Percentiles rank a stretch among this genome's conserved stretches.
These are phyloP conservation scores for Pyrrhia umbra DNA, from an alignment of 2,888 invertebrate species.

Conservation along the genomic window DNA sequence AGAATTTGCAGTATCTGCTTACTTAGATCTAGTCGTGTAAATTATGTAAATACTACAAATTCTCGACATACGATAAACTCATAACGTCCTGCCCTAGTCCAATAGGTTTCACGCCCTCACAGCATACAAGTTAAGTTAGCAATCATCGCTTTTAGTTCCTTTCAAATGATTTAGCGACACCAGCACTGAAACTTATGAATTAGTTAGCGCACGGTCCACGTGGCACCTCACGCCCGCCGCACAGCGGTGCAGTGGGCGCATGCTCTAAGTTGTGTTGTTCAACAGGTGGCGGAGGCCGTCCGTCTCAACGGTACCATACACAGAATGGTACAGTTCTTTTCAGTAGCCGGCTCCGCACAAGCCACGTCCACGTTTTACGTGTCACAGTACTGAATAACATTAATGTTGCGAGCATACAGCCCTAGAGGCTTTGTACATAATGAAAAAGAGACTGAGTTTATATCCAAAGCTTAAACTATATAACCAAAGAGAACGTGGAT, in stretches of 20 bases:
- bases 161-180: slow-evolving; percentile 75
- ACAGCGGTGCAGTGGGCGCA: slow-evolving; percentile 62
- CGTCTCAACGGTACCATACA: slow-evolving; percentile 91
- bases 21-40: slow-evolving; percentile 68
- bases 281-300: slow-evolving; percentile 91
- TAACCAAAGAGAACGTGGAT: slow-evolving; percentile 88
- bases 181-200: slow-evolving; percentile 73
- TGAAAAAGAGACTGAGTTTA: slow-evolving; percentile 86
- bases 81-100: slow-evolving; percentile 72
- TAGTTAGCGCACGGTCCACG: slow-evolving; percentile 73
- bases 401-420: slow-evolving; percentile 75
- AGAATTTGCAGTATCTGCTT: slow-evolving; percentile 77
- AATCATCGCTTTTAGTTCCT: slow-evolving; percentile 84
- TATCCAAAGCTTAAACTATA: slow-evolving; percentile 84
- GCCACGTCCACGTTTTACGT: slow-evolving; percentile 92
- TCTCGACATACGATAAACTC: slow-evolving; percentile 62
- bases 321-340: slow-evolving; percentile 92
- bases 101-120: slow-evolving; percentile 81
- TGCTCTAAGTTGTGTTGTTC: slow-evolving; percentile 89
- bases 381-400: slow-evolving; percentile 89
- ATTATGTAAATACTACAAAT: slow-evolving; percentile 72
- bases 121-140: slow-evolving; percentile 81
- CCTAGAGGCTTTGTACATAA: slow-evolving; percentile 85
- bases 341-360: slow-evolving; percentile 91
- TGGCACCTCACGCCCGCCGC: slow-evolving; percentile 73